These are phyloP conservation scores for Euproctis similis DNA, from an alignment of 2,888 invertebrate genomes.

Conservation along the genomic window DNA sequence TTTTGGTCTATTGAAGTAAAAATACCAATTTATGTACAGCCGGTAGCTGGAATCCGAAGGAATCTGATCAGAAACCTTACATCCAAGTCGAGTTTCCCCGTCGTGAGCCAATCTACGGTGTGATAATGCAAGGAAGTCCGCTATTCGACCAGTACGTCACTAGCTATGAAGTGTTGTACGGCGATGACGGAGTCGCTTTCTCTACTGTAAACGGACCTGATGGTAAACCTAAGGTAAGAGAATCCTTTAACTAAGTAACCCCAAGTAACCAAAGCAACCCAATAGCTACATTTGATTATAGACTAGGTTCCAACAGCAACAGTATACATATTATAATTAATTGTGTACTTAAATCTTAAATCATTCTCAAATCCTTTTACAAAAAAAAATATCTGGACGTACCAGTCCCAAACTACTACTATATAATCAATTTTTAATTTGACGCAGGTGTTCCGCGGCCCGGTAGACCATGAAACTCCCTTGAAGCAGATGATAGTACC, in stretches of 20 bases:
- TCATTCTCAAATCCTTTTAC: too few species aligned
- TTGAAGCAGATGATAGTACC: conserved; percentile 79
- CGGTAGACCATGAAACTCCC: conserved; percentile 75
- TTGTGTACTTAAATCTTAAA: too few species aligned
- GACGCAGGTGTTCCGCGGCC: conserved; percentile 82
- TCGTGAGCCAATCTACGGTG: conserved; percentile 83
- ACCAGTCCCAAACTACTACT: too few species aligned
- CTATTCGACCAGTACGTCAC: conserved; percentile 83
- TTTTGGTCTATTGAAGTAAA: too few species aligned
- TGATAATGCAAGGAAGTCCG: conserved; percentile 82
- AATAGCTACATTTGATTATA: too few species aligned
- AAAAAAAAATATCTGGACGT: too few species aligned
- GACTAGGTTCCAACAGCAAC: too few species aligned
- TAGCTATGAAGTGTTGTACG: conserved; percentile 83
- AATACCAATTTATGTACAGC: conserved; percentile 28
- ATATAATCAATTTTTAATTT: too few species aligned
- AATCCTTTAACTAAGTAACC: too few species aligned
- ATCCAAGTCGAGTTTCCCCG: conserved; percentile 80
- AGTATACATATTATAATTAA: too few species aligned
- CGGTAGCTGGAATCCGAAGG: conserved; percentile 82
- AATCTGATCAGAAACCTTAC: conserved; percentile 78
- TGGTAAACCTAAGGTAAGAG: conserved; percentile 69
- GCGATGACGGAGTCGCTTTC: conserved; percentile 78
- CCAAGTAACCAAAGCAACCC: too few species aligned
- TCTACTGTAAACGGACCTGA: conserved; percentile 74